Evolutionary conservation across 2,113 vertebrate species (phyloP), one percentile per base, ranked within the genome.

Genomic region (Bufo gargarizans): DNA sequence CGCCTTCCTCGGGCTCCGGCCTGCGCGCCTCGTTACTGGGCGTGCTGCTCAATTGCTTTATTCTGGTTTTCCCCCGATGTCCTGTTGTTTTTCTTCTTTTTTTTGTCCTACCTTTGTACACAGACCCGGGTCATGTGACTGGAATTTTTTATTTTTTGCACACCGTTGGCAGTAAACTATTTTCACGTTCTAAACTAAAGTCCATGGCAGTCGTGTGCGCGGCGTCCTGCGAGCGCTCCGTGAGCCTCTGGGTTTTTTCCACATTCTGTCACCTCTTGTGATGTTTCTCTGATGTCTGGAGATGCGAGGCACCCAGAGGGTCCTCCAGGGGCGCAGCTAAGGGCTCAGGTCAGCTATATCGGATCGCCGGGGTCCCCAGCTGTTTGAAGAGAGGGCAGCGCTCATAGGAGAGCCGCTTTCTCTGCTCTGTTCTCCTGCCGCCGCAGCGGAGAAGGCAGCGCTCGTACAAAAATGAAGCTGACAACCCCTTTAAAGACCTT

Each of bases 31-130:
- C 58, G 33, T 76, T 6, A 77, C 84, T 45, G 84, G 84, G 84
- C 20, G 22, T 69, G 77, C 61, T 80, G 61, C 20, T 12, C 47
- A 9, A 47, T 80, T 81, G 77, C 45, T 22, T 13, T 5, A 47
- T 14, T 65, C 53, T 71, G 77, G 77, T 71, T 81, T 87, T 87
- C 6, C 63, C 85, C 86, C 19, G n/a, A 14, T 14, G 43, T 67
- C 45, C 50, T 9, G 76, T 8, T 50, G 11, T 17, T 50, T 69
- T 69, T 10, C 0, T 77, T 74, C 56, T 12, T 56, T 77, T 61
- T 55, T 84, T 67, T 71, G 9, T 16, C 20, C 14, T 56, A 6
- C 22, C 20, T 86, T n/a, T 78, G 72, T 33, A 33, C 3, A 20
- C 49, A 53, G 72, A 63, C 12, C 14, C 12, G 58, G 16, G 13